These are phyloP conservation scores for Drosophila affinis DNA, from an alignment of 2,888 invertebrate species.

Conservation along the genomic window DNA sequence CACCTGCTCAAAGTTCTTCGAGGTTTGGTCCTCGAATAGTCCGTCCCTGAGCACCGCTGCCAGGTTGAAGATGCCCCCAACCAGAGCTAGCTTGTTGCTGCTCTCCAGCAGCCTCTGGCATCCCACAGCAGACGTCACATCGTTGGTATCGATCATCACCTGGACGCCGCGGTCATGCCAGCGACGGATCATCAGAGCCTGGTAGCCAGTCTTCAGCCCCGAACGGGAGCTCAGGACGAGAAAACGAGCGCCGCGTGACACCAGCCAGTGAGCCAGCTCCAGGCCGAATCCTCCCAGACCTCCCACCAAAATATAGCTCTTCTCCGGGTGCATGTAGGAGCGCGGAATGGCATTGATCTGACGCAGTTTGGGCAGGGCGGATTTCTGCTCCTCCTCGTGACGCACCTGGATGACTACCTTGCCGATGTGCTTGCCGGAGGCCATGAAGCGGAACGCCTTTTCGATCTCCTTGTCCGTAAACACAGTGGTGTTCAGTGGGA, in stretches of 20 bases:
- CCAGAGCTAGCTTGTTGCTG: constrained; percentile 87
- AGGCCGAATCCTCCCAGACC: constrained; percentile 98
- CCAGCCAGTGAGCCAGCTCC: constrained; percentile 95
- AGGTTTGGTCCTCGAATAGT: constrained; percentile 92
- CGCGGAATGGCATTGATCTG: constrained; percentile 92
- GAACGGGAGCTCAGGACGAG: constrained; percentile 95
- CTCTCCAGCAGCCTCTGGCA: constrained; percentile 87
- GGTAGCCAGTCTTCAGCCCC: constrained; percentile 96
- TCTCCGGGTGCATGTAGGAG: constrained; percentile 92
- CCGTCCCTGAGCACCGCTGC: constrained; percentile 96
- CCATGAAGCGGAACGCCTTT: constrained; percentile 96
- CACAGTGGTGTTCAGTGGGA: constrained; percentile 93
- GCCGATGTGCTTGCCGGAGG: constrained; percentile 98
- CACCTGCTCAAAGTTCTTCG: constrained; percentile 91
- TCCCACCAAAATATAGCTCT: constrained; percentile 91
- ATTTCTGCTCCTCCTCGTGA: constrained; percentile 90
- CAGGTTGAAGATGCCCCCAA: constrained; percentile 96
- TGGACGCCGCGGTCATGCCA: constrained; percentile 87
- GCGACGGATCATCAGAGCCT: constrained; percentile 91
- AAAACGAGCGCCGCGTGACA: constrained; percentile 92
- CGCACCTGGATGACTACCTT: constrained; percentile 96
- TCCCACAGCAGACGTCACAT: constrained; percentile 86
- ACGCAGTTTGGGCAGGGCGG: constrained; percentile 85
- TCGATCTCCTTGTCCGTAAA: constrained; percentile 94
- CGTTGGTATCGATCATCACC: constrained; percentile 87